phyloP scores from a whole-genome alignment of 2,797 vertebrate genomes.

The Adelosebastes latens region DNA sequence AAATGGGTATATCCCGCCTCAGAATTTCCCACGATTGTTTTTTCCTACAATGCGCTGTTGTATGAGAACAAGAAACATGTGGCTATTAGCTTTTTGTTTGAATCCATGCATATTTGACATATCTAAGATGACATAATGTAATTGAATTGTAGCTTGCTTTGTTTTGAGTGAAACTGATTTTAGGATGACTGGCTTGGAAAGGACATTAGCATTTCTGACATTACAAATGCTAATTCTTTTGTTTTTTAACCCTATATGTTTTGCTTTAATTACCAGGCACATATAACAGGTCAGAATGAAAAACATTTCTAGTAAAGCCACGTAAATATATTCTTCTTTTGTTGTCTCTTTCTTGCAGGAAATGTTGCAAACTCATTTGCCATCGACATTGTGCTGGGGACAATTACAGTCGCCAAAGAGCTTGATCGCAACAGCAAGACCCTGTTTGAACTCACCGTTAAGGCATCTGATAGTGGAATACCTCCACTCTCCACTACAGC shows the following conservation, averaged over 20 bases:
- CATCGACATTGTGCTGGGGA: constrained; percentile 92
- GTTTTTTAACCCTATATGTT: not conserved
- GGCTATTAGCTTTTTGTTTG: constrained; percentile 68
- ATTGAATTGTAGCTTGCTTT: constrained; percentile 76
- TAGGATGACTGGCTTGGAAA: constrained; percentile 42
- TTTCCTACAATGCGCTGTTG: constrained; percentile 72
- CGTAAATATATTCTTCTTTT: constrained; percentile 14
- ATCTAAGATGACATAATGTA: constrained; percentile 78
- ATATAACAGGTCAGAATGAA: not conserved
- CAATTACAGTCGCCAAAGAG: constrained; percentile 91
- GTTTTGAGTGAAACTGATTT: constrained; percentile 67
- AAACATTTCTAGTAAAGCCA: constrained; percentile 16
- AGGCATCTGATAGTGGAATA: constrained; percentile 90
- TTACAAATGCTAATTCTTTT: not conserved
- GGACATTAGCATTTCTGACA: constrained; percentile 42
- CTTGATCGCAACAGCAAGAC: constrained; percentile 90
- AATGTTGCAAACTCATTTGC: constrained; percentile 95
- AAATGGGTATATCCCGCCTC: constrained; percentile 77
- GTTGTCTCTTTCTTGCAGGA: constrained; percentile 80
- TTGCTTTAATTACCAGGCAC: not conserved
- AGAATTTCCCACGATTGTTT: constrained; percentile 80
- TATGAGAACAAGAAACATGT: constrained; percentile 70
- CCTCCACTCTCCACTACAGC: constrained; percentile 88
- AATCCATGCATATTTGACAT: constrained; percentile 84
- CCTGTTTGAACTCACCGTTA: constrained; percentile 90